Evolutionary conservation across 2,113 vertebrate genomes (phyloP), one percentile per base, ranked within the genome.

Genomic region (Alaudala cheleensis): DNA sequence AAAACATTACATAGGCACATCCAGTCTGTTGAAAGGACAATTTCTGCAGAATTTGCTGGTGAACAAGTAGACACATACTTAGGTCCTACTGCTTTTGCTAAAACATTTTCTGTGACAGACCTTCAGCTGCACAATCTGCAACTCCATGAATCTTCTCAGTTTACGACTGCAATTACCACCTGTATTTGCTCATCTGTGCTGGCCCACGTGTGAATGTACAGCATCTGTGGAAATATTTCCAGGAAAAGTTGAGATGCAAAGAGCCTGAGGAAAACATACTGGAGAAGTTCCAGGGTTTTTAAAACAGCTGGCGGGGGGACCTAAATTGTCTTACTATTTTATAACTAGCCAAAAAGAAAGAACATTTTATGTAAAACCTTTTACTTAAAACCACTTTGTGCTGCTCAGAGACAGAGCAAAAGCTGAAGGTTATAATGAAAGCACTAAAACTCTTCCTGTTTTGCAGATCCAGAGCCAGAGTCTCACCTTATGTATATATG

Each of bases 1-100:
- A 80, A 64, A 83, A 25, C 0, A 0, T 33, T 44, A 60, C 6
- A 16, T 2, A 72, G 44, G 47, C 28, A 61, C 5, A 31, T 25
- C 58, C 37, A 61, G 6, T 11, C 58, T 24, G 47, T 34, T 29
- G 15, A 61, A 61, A 66, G 23, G 22, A 51, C 19, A 92, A 23
- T 14, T 73, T 15, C 51, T 23, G 23, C 9, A 73, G 42, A 86
- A 86, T 28, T 31, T 23, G 11, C 10, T 64, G n/a, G 12, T 65
- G 14, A 37, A 69, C 29, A 80, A 28, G 14, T 4, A 91, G 21
- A 49, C 5, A n/a, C 20, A 37, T 21, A 33, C 8, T 67, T 29
- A 33, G 33, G 45, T 33, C 13, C 23, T 64, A 44, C 8, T 51
- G 40, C 29, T 88, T 88, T 81, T 4, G 1, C 45, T 0, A 61